These are phyloP conservation scores for Acanthochromis polyacanthus DNA, from an alignment of 2,113 vertebrate species.

Conservation along the genomic window DNA sequence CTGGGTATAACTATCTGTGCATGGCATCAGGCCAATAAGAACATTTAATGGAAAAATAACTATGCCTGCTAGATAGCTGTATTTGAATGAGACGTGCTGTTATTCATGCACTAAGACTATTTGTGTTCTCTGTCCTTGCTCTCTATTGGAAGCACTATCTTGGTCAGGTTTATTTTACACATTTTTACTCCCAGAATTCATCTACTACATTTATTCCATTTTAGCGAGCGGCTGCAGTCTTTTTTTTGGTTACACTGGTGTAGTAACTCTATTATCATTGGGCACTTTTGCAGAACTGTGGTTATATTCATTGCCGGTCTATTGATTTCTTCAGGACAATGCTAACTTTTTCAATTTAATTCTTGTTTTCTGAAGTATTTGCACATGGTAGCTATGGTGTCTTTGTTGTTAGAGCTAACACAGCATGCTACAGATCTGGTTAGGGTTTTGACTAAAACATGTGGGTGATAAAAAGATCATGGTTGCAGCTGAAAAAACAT, in stretches of 20 bases:
- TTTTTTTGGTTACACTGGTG: background rate
- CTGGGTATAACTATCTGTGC: background rate
- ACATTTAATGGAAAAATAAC: conserved; percentile 1
- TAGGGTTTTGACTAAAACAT: too few species aligned
- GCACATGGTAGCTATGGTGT: background rate
- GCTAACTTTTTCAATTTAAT: background rate
- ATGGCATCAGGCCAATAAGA: background rate
- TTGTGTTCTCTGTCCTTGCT: background rate
- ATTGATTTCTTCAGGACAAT: background rate
- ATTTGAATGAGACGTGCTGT: background rate
- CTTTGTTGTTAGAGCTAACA: background rate
- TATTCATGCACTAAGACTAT: background rate
- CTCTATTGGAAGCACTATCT: background rate
- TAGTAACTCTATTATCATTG: background rate
- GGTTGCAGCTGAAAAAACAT: too few species aligned
- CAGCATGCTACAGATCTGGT: background rate
- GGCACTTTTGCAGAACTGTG: background rate
- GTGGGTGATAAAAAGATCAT: too few species aligned
- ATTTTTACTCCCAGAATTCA: background rate
- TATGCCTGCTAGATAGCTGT: background rate
- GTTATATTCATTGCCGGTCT: background rate
- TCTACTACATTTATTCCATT: background rate
- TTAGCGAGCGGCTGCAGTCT: background rate
- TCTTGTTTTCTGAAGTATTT: background rate
- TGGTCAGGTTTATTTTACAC: background rate